Evolutionary conservation across 2,888 invertebrate genomes (phyloP), one percentile per base, ranked within the genome.

Genomic region (Apamea epomidion): DNA sequence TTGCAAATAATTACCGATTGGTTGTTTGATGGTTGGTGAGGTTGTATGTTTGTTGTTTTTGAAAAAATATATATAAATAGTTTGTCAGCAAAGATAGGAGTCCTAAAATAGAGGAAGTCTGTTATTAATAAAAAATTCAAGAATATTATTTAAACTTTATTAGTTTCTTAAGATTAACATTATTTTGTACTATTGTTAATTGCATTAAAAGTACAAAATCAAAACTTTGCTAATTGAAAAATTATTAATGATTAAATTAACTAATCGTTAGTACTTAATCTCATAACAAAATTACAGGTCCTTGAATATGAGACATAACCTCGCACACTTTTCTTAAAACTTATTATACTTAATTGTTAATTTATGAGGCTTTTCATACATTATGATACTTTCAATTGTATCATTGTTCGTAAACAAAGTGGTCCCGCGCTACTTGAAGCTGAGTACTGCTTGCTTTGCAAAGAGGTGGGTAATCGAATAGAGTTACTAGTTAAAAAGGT

Each of bases 131-230:
- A 78, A 62, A 21, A 74, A 81, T 69, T 21, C 65, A 76, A 32
- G 42, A 76, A 32, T 82, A 80, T 87, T 84, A 85, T 83, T 87
- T 84, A 74, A 88, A 84, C 81, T 89, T 90, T 88, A 89, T 91
- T 90, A 88, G 80, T 89, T 85, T 76, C 88, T 89, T 90, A 91
- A 90, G 88, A 89, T 84, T 89, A 88, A 90, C 87, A 86, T 86
- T 89, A 89, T 89, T 90, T 91, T 90, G 91, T 91, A 91, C 90
- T 89, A 91, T 91, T 91, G 85, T 88, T 90, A 90, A 88, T 89
- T 85, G 88, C 83, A 84, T 87, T 87, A 82, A 87, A 88, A 84
- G 78, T 89, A 89, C 80, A 88, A 89, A 87, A 89, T 88, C 54
- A 89, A 81, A 78, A 81, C 81, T 82, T 87, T 75, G 83, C 74